A percentile compares a stretch with the other conserved stretches of the same genome.
phyloP scores from a whole-genome alignment of 2,797 vertebrate species.

The Dromococcyx pavoninus region DNA sequence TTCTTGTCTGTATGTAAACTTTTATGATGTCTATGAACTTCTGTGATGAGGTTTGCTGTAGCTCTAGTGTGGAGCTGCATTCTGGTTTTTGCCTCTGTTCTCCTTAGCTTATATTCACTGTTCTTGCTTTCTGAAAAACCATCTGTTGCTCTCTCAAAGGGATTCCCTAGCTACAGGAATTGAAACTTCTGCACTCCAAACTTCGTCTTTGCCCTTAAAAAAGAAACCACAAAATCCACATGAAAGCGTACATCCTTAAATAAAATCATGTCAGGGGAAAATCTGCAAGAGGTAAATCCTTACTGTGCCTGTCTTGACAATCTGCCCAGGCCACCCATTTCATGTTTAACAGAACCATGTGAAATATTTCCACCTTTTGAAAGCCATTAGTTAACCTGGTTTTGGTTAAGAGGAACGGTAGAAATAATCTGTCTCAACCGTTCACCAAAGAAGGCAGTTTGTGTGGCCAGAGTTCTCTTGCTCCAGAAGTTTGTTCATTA shows the following conservation, averaged over 20 bases:
- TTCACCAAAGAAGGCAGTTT: not conserved
- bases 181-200: not conserved
- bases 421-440: not conserved
- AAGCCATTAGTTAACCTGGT: not conserved
- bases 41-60: not conserved
- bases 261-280: not conserved
- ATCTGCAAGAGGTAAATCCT: slow-evolving; percentile 23
- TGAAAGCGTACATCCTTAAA: slow-evolving; percentile 1
- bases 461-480: not conserved
- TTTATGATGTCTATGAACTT: not conserved
- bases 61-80: not conserved
- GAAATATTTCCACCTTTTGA: not conserved
- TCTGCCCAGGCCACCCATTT: not conserved
- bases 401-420: not conserved
- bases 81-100: not conserved
- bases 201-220: not conserved
- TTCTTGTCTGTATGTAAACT: not conserved
- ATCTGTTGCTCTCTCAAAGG: not conserved
- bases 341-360: not conserved
- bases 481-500: not conserved
- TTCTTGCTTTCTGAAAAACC: not conserved
- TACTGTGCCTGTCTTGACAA: not conserved
- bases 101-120: not conserved
- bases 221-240: not conserved
- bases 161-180: not conserved